phyloP scores from a whole-genome alignment of 2,888 invertebrate genomes.

The Muscina levida region DNA sequence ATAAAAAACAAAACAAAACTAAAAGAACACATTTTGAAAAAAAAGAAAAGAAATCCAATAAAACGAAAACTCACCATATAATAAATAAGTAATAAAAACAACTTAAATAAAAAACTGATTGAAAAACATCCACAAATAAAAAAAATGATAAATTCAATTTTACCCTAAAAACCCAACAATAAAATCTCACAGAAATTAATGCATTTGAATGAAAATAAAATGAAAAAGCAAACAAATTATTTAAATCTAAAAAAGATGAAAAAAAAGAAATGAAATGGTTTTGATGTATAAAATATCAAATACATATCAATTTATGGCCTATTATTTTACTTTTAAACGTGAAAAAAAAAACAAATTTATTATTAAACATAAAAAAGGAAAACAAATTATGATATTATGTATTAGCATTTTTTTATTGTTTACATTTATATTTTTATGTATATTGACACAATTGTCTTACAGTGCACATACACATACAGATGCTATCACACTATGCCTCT shows the following conservation, averaged over 20 bases:
- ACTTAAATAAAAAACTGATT: conserved; percentile 53
- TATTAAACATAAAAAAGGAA: conserved; percentile 42
- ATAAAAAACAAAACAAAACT: conserved; percentile 36
- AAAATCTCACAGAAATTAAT: conserved; percentile 52
- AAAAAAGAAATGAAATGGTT: conserved; percentile 66
- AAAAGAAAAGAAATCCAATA: conserved; percentile 66
- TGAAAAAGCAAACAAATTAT: conserved; percentile 35
- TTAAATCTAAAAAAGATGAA: conserved; percentile 48
- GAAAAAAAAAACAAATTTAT: conserved; percentile 39
- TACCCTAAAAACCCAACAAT: conserved; percentile 22
- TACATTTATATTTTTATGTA: conserved; percentile 49
- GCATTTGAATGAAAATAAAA: conserved; percentile 57
- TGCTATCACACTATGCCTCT: conserved; percentile 26
- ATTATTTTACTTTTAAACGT: conserved; percentile 72
- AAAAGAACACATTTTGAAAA: conserved; percentile 67
- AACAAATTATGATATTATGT: conserved; percentile 48
- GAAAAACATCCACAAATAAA: conserved; percentile 46
- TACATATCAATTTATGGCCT: conserved; percentile 79
- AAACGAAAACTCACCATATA: conserved; percentile 66
- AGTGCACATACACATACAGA: conserved; percentile 40
- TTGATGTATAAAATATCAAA: conserved; percentile 78
- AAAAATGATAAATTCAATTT: conserved; percentile 27
- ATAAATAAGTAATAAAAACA: conserved; percentile 61
- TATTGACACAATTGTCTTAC: conserved; percentile 68
- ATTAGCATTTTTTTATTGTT: conserved; percentile 55